phyloP scores from a whole-genome alignment of 2,113 vertebrate species.

The Balaeniceps rex region DNA sequence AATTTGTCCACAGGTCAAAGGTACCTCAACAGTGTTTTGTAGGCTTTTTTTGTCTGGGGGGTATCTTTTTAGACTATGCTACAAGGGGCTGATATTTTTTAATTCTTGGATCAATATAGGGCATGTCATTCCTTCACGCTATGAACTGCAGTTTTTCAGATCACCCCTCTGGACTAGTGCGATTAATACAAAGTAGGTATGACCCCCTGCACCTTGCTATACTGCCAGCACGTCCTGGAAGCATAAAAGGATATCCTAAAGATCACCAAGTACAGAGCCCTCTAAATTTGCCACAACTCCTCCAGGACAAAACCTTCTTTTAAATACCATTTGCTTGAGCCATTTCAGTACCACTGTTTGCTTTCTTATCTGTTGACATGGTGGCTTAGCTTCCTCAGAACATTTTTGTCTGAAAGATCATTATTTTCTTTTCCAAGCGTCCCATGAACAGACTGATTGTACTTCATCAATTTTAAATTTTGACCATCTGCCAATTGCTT shows the following conservation, averaged over 20 bases:
- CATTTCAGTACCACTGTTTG: conserved; percentile 13
- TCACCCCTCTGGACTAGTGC: not conserved
- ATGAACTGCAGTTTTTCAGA: not conserved
- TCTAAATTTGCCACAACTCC: not conserved
- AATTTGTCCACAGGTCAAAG: not conserved
- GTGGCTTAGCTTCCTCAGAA: conserved; percentile 46
- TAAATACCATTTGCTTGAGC: not conserved
- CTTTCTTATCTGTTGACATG: conserved; percentile 40
- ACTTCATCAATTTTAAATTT: conserved; percentile 47
- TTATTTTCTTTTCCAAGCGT: conserved; percentile 54
- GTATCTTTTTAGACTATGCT: not conserved
- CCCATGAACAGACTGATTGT: conserved; percentile 51
- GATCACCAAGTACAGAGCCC: not conserved
- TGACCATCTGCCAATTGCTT: conserved; percentile 42
- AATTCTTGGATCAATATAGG: not conserved
- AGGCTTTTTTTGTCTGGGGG: not conserved
- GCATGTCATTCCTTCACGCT: not conserved
- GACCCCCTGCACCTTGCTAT: not conserved
- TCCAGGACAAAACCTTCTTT: conserved; percentile 18
- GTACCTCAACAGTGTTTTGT: not conserved
- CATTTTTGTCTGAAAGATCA: conserved; percentile 53
- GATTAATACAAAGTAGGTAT: not conserved
- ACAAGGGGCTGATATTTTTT: not conserved
- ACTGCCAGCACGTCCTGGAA: not conserved
- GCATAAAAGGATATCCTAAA: not conserved